Evolutionary conservation across 2,113 vertebrate species (phyloP), one percentile per base, ranked within the genome.

Genomic region (Brachypodius melanocephalos): DNA sequence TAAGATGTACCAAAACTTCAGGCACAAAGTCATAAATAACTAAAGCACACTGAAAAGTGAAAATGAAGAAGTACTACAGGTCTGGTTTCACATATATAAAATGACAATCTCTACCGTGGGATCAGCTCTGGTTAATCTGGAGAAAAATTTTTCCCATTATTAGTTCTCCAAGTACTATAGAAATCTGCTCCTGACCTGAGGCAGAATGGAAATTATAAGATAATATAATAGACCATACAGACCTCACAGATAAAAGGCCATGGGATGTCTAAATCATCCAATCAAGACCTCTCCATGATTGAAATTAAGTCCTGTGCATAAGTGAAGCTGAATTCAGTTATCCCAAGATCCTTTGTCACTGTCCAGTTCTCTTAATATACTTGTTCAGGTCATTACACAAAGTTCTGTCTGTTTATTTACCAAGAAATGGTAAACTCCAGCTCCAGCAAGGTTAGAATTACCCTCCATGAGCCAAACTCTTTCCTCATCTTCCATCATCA

Each of bases 191-290:
- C 79, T 94, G 74, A 69, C 93, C 78, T 5, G 34, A 85, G 90
- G 92, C 85, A 89, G 74, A 74, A 85, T 79, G 93, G 89, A 95
- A 92, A 89, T 91, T 36, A 82, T 95, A 54, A 88, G 52, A 87
- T 89, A 88, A 94, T 85, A 82, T 91, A 96, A 93, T 46, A 95
- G 88, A 63, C 38, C 24, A 51, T 58, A 12, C 11, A 88, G 42
- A 72, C 26, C 28, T 78, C 45, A 42, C 61, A 79, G 89, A 87
- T 86, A 80, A 89, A 92, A 96, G 76, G 69, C 77, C 24, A 52
- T n/a, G 34, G 29, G 61, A 61, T 65, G n/a, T 16, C 61, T 95
- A 43, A 95, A 75, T 91, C 16, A 1, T 38, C 85, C 73, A 78
- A 6, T 54, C 57, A 43, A 43, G 68, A 43, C 19, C 38, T 46